phyloP scores from a whole-genome alignment of 2,113 vertebrate genomes.

The Oryzias javanicus region DNA sequence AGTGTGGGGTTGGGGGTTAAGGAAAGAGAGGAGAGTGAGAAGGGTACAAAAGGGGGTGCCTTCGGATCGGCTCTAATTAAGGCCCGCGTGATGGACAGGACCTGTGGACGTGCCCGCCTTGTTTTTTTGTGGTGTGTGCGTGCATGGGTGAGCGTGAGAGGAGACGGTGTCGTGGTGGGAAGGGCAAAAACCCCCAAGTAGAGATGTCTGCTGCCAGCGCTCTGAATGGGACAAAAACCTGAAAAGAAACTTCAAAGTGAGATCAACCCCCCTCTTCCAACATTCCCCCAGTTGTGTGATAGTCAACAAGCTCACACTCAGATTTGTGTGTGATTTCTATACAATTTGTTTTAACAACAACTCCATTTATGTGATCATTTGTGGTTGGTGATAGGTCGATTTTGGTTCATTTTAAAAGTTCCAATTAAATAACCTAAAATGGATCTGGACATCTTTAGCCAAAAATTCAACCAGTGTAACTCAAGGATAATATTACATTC shows the following conservation, averaged over 20 bases:
- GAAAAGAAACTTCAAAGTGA: constrained; percentile 81
- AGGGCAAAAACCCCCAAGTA: constrained; percentile 62
- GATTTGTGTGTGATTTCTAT: constrained; percentile 37
- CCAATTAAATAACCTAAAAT: too few relatives aligned
- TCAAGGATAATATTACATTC: too few relatives aligned
- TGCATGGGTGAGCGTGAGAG: constrained; percentile 31
- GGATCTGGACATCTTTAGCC: too few relatives aligned
- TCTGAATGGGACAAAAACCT: constrained; percentile 77
- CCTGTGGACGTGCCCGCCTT: constrained; percentile 72
- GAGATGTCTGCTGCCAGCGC: constrained; percentile 76
- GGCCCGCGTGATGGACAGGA: constrained; percentile 75
- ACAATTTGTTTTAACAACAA: too few relatives aligned
- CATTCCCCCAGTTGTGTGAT: constrained; percentile 55
- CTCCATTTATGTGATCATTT: too few relatives aligned
- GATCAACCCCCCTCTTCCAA: constrained; percentile 31
- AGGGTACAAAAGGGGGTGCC: constrained; percentile 69
- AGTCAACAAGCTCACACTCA: constrained; percentile 65
- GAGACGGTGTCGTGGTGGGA: constrained; percentile 53
- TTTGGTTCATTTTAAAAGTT: too few relatives aligned
- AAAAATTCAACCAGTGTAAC: too few relatives aligned
- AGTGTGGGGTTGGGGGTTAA: constrained; percentile 59
- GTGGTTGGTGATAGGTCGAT: too few relatives aligned
- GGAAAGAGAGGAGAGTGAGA: constrained; percentile 69
- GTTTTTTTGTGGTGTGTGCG: constrained; percentile 28
- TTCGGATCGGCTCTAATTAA: constrained; percentile 77